Evolutionary conservation across 2,113 vertebrate species (phyloP), one percentile per base, ranked within the genome.

Genomic region (Marcusenius ussheri): DNA sequence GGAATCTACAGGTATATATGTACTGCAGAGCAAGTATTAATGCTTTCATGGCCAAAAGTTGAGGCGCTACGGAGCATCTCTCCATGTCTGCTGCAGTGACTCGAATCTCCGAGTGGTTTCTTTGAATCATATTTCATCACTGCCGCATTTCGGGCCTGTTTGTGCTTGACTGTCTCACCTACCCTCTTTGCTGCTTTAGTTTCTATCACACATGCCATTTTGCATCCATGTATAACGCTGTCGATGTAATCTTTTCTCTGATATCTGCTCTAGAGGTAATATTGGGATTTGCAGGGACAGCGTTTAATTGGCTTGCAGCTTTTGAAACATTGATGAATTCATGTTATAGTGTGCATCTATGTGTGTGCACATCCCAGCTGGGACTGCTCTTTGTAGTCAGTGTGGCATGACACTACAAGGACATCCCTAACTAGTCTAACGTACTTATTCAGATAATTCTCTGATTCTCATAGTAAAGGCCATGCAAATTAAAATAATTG

Each of bases 1-100:
- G 87, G 87, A 88, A 24, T 88, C 31, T 88, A 62, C 87, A 88
- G 87, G 87, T 88, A 66, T 53, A 88, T 88, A 66, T 58, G 86
- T 66, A 88, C 51, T 88, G 87, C 35, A 88, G 39, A 46, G 56
- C 56, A 46, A 88, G 51, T 56, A 8, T 53, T 53, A 87, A 51
- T 31, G 27, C 84, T 87, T 49, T 87, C 84, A 53, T 87, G 84
- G 27, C 84, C 49, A 27, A 51, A 53, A 87, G 5, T 39, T 3
- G 7, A 56, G 50, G 50, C 39, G 53, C 45, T 24, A 39, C 13
- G 86, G 51, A 58, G 49, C 42, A 39, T 88, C 27, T 88, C 39
- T 35, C 42, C 87, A 66, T 88, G 87, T 88, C 27, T 24, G 53
- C 87, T 42, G 51, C 56, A 88, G 35, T 46, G 39, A 62, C 53